A percentile compares a stretch with the other conserved stretches of the same genome.
Conservation (phyloP, 2,888 invertebrate genomes). For the Tanypteryx hageni region DNA sequence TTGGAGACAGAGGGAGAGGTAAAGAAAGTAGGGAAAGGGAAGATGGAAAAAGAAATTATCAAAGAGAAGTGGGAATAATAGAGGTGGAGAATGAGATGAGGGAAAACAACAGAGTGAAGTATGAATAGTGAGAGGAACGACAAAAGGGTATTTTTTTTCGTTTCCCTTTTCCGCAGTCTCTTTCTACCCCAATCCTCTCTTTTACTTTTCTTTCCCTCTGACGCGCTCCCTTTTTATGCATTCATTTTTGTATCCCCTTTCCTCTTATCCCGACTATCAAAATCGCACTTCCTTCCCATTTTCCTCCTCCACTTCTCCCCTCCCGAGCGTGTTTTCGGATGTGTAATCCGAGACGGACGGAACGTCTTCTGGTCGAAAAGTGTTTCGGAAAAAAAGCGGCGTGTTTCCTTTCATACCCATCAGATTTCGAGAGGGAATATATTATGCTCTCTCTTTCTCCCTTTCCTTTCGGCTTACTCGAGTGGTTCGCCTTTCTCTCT, state of each 20-base stretch:
- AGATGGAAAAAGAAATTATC: too few species aligned
- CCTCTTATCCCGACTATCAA: not conserved
- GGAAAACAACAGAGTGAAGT: too few species aligned
- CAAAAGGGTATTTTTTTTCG: not conserved
- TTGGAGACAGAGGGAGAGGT: too few species aligned
- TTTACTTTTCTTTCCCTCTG: not conserved
- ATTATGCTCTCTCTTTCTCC: not conserved
- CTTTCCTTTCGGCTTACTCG: not conserved
- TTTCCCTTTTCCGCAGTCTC: not conserved
- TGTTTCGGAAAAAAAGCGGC: not conserved
- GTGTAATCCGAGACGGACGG: not conserved
- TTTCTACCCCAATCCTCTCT: not conserved
- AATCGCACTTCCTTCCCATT: not conserved
- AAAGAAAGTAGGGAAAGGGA: too few species aligned
- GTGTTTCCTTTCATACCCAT: constrained; percentile 11
- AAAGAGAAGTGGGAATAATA: too few species aligned
- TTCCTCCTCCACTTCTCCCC: too few species aligned
- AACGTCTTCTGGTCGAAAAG: not conserved
- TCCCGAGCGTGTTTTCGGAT: not conserved
- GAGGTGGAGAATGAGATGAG: too few species aligned
- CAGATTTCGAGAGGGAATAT: constrained; percentile 1
- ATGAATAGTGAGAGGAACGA: not conserved
- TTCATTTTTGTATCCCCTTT: not conserved
- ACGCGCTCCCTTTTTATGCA: not conserved
- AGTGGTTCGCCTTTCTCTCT: not conserved